Conservation (phyloP, 2,888 invertebrate genomes). For the Drosophila limbata region DNA sequence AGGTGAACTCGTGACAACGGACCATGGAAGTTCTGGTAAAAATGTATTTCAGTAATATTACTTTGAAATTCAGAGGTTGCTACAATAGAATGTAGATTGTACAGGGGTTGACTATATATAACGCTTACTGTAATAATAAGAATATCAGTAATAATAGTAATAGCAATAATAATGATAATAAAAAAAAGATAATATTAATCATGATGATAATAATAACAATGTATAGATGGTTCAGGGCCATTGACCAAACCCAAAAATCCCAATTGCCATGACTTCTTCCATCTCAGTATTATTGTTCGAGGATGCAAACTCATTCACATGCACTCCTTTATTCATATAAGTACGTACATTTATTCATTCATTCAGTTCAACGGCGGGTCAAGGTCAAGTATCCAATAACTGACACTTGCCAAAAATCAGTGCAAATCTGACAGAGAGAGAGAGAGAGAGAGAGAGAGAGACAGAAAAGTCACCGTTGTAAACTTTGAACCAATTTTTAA, state of each 20-base stretch:
- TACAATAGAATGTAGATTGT: too few relatives aligned
- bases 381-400: constrained; percentile 40
- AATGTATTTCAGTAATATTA: too few relatives aligned
- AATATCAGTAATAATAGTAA: too few relatives aligned
- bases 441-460: background rate
- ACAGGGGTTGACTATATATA: too few relatives aligned
- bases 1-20: too few relatives aligned
- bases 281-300: constrained; percentile 2
- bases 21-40: too few relatives aligned
- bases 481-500: constrained; percentile 11
- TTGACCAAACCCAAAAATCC: background rate
- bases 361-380: constrained; percentile 17
- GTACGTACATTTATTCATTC: constrained; percentile 8
- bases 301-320: constrained; percentile 16
- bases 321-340: constrained; percentile 5
- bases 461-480: background rate
- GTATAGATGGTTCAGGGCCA: background rate
- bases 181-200: background rate
- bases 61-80: too few relatives aligned
- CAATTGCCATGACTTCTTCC: constrained; percentile 1
- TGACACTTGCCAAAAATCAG: constrained; percentile 15
- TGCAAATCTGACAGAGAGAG: background rate
- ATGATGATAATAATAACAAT: background rate
- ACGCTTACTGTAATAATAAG: too few relatives aligned
- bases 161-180: too few relatives aligned